Conservation (phyloP, 2,797 vertebrate genomes). For the Esox lucius region DNA sequence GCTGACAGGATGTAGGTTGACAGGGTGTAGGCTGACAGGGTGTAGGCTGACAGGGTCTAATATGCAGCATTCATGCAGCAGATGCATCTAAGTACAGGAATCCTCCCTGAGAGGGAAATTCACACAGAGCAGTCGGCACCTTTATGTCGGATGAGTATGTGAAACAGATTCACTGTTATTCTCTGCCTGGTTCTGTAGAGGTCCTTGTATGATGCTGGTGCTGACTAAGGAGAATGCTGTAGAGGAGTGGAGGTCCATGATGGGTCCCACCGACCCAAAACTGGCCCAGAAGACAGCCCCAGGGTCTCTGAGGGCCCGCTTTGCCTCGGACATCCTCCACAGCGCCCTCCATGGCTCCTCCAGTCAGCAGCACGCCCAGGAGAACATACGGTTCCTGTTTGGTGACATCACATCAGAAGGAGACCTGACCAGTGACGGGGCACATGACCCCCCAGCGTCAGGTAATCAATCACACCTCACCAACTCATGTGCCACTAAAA, state of each 20-base stretch:
- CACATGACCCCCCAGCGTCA: constrained; percentile 27
- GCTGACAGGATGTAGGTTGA: no score
- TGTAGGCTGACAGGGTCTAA: no score
- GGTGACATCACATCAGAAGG: constrained; percentile 62
- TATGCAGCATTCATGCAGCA: no score
- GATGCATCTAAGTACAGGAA: no score
- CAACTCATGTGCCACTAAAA: neutral
- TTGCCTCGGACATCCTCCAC: constrained; percentile 77
- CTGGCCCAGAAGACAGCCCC: constrained; percentile 76
- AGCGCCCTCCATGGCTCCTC: constrained; percentile 89
- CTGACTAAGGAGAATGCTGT: constrained; percentile 89
- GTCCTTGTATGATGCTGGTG: constrained; percentile 80
- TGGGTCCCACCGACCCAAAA: constrained; percentile 85
- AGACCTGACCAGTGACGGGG: constrained; percentile 32
- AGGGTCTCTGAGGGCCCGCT: constrained; percentile 81
- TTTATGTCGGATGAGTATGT: no score
- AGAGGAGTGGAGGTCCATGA: constrained; percentile 84
- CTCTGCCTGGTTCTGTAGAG: constrained; percentile 69
- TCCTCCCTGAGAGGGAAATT: no score
- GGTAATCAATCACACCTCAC: constrained; percentile 19
- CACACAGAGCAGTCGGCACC: no score
- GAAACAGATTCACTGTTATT: constrained; percentile 12
- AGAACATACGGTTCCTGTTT: constrained; percentile 73
- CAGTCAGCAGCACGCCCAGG: constrained; percentile 62
- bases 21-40: no score